phyloP scores from a whole-genome alignment of 1,140 invertebrate genomes.

The Diplogasteroides magnus region DNA sequence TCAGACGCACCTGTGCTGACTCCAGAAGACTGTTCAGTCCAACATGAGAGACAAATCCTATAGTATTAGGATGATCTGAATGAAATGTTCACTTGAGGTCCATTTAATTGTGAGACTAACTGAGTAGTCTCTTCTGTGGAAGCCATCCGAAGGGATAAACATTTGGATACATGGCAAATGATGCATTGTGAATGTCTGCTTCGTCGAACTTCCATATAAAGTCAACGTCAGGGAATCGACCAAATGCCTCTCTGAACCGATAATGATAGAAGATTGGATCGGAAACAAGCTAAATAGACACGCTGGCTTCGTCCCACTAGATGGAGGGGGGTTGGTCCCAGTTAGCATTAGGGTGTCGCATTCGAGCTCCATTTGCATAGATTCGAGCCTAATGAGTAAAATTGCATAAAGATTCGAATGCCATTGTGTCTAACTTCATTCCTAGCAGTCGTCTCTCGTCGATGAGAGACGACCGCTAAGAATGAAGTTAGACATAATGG shows the following conservation, averaged over 20 bases:
- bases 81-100: neutral
- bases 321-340: too few species aligned
- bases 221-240: neutral
- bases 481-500: too few species aligned
- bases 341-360: too few species aligned
- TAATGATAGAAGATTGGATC: too few species aligned
- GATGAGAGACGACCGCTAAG: too few species aligned
- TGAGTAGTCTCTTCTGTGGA: neutral
- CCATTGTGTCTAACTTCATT: too few species aligned
- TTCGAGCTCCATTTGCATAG: too few species aligned
- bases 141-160: neutral
- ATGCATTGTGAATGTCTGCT: neutral
- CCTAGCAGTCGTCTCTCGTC: too few species aligned
- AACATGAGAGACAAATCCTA: neutral
- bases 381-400: too few species aligned
- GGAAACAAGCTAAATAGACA: too few species aligned
- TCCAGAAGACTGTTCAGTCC: neutral
- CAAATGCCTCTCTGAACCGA: neutral
- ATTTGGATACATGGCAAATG: neutral
- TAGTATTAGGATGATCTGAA: neutral
- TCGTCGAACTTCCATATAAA: neutral
- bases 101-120: neutral
- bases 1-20: neutral
- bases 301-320: too few species aligned
- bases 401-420: too few species aligned